phyloP scores from a whole-genome alignment of 2,888 invertebrate genomes.

The Dermolepida albohirtum region DNA sequence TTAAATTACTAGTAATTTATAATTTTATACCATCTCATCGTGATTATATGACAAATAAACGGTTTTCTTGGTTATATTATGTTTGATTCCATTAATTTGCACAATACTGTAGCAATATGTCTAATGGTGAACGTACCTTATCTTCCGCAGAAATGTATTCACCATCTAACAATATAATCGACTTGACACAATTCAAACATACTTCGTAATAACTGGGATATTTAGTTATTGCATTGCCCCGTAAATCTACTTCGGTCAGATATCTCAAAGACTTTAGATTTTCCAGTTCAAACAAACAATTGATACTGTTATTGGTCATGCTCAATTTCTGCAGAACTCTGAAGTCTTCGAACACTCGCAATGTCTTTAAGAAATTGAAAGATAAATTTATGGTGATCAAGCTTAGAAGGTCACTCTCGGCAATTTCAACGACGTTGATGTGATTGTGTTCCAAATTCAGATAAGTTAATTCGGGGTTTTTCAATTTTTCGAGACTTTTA shows the following conservation, averaged over 20 bases:
- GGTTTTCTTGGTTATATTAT: no score
- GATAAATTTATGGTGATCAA: conserved; percentile 69
- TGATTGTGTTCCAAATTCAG: conserved; percentile 54
- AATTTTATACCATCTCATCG: no score
- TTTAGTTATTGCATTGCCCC: conserved; percentile 57
- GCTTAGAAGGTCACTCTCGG: conserved; percentile 66
- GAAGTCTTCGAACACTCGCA: conserved; percentile 67
- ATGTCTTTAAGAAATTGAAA: conserved; percentile 68
- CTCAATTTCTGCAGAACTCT: conserved; percentile 59
- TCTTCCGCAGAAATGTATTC: conserved; percentile 56
- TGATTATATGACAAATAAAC: no score
- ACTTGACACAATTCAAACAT: conserved; percentile 59
- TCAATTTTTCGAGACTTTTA: conserved; percentile 69
- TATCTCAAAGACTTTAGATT: conserved; percentile 57
- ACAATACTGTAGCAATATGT: no score
- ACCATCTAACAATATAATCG: conserved; percentile 60
- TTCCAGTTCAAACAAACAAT: conserved; percentile 60
- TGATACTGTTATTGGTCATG: conserved; percentile 59
- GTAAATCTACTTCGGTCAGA: conserved; percentile 59
- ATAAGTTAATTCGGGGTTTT: conserved; percentile 65
- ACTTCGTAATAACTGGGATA: conserved; percentile 59
- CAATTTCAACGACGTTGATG: conserved; percentile 58
- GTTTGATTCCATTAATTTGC: no score
- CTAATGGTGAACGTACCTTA: conserved; percentile 56
- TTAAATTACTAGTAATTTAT: no score